phyloP scores from a whole-genome alignment of 1,140 invertebrate genomes.

The Drosophila quadrilineata region DNA sequence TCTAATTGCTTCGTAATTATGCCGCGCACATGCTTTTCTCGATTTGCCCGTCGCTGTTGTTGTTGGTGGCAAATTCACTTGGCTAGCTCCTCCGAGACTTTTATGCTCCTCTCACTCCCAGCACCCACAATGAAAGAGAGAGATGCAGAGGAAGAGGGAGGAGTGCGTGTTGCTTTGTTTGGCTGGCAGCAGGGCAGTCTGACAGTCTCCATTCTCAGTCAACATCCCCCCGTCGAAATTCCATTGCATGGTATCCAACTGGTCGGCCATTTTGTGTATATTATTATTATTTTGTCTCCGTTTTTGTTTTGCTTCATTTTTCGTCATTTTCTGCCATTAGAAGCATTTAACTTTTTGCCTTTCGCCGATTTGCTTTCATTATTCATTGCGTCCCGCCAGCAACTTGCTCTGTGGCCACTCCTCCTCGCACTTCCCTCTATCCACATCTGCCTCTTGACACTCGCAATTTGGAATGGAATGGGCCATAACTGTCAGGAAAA shows the following conservation, averaged over 20 bases:
- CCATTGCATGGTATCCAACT: constrained; percentile 17
- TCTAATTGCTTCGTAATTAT: constrained; percentile 80
- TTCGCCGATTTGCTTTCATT: constrained; percentile 71
- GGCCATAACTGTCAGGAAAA: too few species aligned
- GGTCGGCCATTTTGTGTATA: constrained; percentile 62
- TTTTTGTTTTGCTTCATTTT: constrained; percentile 74
- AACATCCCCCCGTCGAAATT: background rate
- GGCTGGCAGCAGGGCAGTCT: constrained; percentile 1
- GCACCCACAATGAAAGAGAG: background rate
- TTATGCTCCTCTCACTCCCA: background rate
- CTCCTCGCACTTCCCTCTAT: too few species aligned
- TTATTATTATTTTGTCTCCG: constrained; percentile 77
- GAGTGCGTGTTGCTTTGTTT: constrained; percentile 13
- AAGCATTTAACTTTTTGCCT: constrained; percentile 76
- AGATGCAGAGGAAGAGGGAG: background rate
- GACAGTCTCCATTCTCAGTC: background rate
- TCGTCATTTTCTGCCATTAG: constrained; percentile 76
- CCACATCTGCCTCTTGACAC: too few species aligned
- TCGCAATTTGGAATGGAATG: too few species aligned
- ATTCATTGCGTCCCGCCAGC: constrained; percentile 46
- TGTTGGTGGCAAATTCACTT: constrained; percentile 68
- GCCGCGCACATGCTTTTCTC: constrained; percentile 74
- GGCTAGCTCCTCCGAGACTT: constrained; percentile 20
- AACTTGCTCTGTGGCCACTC: constrained; percentile 36
- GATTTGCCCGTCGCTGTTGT: constrained; percentile 53